Evolutionary conservation across 1,140 invertebrate species (phyloP), one percentile per base, ranked within the genome.

Genomic region (Drusus annulatus): DNA sequence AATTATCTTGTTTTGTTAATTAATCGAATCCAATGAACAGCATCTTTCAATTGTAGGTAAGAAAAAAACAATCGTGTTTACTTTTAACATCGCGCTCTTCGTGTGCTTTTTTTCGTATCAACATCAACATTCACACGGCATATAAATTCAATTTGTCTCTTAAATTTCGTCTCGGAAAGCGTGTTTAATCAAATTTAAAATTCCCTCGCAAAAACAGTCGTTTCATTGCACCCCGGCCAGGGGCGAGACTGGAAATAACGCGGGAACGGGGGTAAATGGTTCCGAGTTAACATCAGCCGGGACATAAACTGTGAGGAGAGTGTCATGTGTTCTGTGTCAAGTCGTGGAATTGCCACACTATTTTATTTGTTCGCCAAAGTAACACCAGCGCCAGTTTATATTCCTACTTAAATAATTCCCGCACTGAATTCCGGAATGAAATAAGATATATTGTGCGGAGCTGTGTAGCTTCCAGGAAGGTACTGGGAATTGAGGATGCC

Each of bases 261-360:
- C 28, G 16, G 25, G 62, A 65, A 65, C 21, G 21, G 28, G 62
- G 62, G 62, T 65, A 28, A 28, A 65, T 65, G 62, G 23, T 16
- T 65, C 62, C 62, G 62, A 65, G 21, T 65, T 65, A 65, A 65
- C 62, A 65, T 65, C 62, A 65, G 25, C 17, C 10, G 62, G 62
- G 28, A 65, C 62, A 65, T 65, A 65, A 65, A 65, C 23, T 31
- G 62, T 65, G 7, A 65, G 62, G 62, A 65, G 62, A 28, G 62
- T 65, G 62, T 65, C 62, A 65, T 65, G 62, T 65, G 62, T 65
- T 65, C 25, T 65, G 62, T 65, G 62, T 65, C 62, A 65, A 65
- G 62, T 31, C 62, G 62, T 21, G 21, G 28, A 65, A 65, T 65
- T 65, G 62, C 62, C 62, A 28, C 62, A 65, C 62, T 65, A 65